Base-by-base conservation (phyloP, 2,113 vertebrate species). In the Phalacrocorax aristotelis region DNA sequence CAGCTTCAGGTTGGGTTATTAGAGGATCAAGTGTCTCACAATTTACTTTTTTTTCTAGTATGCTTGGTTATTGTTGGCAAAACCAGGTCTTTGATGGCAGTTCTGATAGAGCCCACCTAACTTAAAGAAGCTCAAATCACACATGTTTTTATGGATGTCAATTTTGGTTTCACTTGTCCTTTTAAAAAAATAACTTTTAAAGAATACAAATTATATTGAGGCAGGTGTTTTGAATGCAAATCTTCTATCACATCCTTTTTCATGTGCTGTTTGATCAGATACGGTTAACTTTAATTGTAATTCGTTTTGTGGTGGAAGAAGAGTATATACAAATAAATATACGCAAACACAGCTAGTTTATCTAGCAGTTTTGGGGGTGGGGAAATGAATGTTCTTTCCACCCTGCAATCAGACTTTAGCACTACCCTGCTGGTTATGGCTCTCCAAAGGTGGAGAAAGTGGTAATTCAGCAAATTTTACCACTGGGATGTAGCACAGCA, bases 181-280 rank as follows among this genome's bases (percentile, higher is more conserved):
- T 82, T 3, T 4, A 7, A 71, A 61, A 71, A 76, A 25, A 42
- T 32, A 20, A 12, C 34, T 93, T 93, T 92, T 60, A 70, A 93
- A 96, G 38, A 83, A 74, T 74, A 38, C n/a, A 40, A 86, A 6
- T 92, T 93, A 68, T 68, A 51, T 42, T 95, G 66, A 92, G 76
- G 75, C 14, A 87, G 54, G 54, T 90, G 25, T 96, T 96, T 48
- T 14, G 44, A 91, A 76, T 89, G 74, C 13, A 95, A 82, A 93
- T 79, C 19, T 76, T 75, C 16, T 72, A 7, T 60, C 84, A 6
- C 0, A 0, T 60, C 30, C 11, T 93, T 85, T 90, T 90, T 61
- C 16, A 10, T 44, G 13, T 64, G 20, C 64, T 26, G 6, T 83
- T 97, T 87, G 62, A 81, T 94, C 70, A 61, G 52, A 36, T 49